phyloP scores from a whole-genome alignment of 2,797 vertebrate species.

The Euphonia xanthogaster region DNA sequence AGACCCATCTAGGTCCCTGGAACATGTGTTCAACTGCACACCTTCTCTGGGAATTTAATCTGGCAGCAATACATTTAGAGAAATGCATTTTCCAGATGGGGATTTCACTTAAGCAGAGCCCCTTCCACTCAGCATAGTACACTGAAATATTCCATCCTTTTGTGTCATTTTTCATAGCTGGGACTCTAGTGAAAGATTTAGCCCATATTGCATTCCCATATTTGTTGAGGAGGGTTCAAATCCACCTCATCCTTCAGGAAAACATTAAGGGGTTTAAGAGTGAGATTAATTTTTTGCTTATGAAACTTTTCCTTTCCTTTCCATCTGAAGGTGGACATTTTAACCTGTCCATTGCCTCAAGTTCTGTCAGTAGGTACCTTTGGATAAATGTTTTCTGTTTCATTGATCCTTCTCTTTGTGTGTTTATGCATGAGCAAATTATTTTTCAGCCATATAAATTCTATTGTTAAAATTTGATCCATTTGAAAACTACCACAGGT shows the following conservation, averaged over 20 bases:
- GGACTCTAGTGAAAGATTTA: neutral
- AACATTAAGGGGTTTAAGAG: fast-evolving
- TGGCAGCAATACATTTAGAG: neutral
- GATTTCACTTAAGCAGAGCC: neutral
- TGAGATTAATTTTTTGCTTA: neutral
- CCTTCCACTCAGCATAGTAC: neutral
- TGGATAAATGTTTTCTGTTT: neutral
- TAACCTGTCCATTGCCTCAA: fast-evolving
- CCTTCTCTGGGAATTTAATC: neutral
- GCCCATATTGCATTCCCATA: fast-evolving
- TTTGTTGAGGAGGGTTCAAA: neutral
- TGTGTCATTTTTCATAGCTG: neutral
- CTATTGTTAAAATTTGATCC: neutral
- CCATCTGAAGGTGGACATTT: neutral
- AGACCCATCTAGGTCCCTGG: neutral
- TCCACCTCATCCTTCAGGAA: neutral
- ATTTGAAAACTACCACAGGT: neutral
- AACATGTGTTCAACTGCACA: neutral
- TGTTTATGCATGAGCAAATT: neutral
- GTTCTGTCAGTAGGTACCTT: neutral
- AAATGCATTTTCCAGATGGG: neutral
- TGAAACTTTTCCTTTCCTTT: neutral
- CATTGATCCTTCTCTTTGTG: neutral
- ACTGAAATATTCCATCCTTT: neutral
- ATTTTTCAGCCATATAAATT: neutral